These are phyloP conservation scores for Drosophila prolongata DNA, from an alignment of 2,888 invertebrate genomes.

Conservation along the genomic window DNA sequence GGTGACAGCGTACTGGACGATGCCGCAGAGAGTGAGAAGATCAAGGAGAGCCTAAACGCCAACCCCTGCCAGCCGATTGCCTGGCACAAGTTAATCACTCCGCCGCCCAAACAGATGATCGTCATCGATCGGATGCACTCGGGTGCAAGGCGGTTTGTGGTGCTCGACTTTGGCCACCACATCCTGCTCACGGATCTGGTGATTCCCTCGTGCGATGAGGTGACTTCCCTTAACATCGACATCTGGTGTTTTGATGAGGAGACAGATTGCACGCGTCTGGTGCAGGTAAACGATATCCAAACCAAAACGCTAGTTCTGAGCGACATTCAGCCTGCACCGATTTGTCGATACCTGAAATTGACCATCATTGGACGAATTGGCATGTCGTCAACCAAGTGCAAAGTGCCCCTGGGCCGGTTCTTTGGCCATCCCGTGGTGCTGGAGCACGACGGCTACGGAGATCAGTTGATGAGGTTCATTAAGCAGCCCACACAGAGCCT, in stretches of 20 bases:
- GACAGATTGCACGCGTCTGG: constrained; percentile 92
- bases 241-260: constrained; percentile 96
- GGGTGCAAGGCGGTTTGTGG: constrained; percentile 95
- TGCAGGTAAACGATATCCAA: constrained; percentile 95
- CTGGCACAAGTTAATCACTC: constrained; percentile 91
- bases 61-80: constrained; percentile 85
- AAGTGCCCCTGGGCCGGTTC: constrained; percentile 96
- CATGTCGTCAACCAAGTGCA: constrained; percentile 94
- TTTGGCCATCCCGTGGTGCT: constrained; percentile 95
- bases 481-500: constrained; percentile 78
- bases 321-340: constrained; percentile 95
- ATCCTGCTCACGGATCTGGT: constrained; percentile 93
- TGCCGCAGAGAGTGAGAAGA: constrained; percentile 55
- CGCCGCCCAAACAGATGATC: constrained; percentile 93
- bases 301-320: constrained; percentile 92
- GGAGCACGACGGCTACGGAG: constrained; percentile 86
- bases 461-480: constrained; percentile 80
- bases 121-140: constrained; percentile 97
- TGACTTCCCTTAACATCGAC: constrained; percentile 94
- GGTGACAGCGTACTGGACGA: constrained; percentile 52
- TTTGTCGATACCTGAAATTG: constrained; percentile 95
- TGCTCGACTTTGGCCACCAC: constrained; percentile 95
- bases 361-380: constrained; percentile 96
- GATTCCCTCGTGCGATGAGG: constrained; percentile 91
- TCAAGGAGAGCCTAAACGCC: constrained; percentile 52